Evolutionary conservation across 2,888 invertebrate species (phyloP).

Genomic region (Agriopis marginaria): DNA sequence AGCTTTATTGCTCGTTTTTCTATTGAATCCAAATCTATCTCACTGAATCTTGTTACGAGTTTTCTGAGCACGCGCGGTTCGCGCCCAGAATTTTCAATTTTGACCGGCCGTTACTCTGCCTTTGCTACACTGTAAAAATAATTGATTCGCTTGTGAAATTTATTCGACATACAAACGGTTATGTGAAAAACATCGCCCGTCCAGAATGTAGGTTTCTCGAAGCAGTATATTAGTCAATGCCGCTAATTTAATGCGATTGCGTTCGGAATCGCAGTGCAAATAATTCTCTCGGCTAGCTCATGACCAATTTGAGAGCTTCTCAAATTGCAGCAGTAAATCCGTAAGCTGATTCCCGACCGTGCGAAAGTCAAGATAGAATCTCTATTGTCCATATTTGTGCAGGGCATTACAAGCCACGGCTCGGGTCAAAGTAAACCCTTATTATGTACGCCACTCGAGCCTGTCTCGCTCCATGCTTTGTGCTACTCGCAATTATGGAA

Average conservation of each 20-base stretch:
- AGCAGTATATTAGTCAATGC: conserved; percentile 28
- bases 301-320: conserved; percentile 52
- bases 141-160: not conserved
- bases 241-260: conserved; percentile 30
- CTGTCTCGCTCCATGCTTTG: conserved; percentile 55
- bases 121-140: not conserved
- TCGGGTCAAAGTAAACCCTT: conserved; percentile 73
- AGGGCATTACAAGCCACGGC: conserved; percentile 62
- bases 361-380: conserved; percentile 73
- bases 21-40: conserved; percentile 30
- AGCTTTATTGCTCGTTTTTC: too few species aligned
- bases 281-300: conserved; percentile 36
- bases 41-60: conserved; percentile 20
- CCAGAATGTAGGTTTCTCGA: conserved; percentile 21
- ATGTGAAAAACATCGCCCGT: conserved; percentile 15
- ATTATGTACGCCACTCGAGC: conserved; percentile 61
- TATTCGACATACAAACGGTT: conserved; percentile 8
- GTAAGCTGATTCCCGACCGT: conserved; percentile 63
- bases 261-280: conserved; percentile 27
- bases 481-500: conserved; percentile 42
- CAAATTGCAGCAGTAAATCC: conserved; percentile 59
- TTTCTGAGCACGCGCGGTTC: conserved; percentile 18
- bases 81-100: conserved; percentile 10
- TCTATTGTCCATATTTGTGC: conserved; percentile 69
- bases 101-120: not conserved